Base-by-base conservation (phyloP, 2,113 vertebrate species). In the Hiodon tergisus region DNA sequence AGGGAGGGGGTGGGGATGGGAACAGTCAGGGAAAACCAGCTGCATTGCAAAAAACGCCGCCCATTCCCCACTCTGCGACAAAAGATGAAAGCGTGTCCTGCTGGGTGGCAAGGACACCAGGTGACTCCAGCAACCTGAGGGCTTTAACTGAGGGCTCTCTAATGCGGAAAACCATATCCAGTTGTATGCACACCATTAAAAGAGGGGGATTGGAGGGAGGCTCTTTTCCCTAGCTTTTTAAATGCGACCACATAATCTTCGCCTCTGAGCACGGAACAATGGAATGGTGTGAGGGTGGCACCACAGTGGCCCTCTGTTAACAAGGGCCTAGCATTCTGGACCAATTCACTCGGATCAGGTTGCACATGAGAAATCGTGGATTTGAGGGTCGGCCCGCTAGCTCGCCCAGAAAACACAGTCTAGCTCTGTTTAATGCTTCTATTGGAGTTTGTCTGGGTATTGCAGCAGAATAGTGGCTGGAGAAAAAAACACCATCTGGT, bases 51-150 rank as follows among this genome's bases (percentile, higher is more conserved):
- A 84, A 83, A 83, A 57, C 82, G 71, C 69, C 79, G 68, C 80
- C 83, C 81, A 76, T 80, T 81, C 78, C 85, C 83, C 73, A 79
- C 69, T 17, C 61, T 0, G 62, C 66, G 63, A 89, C 89, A 91
- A 90, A 85, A 80, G 89, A 91, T 91, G 87, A 91, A 91, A 91
- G 61, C 74, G 6, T 71, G 78, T 84, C 89, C 84, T 83, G 85
- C 88, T 89, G 88, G 80, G 87, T 81, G 85, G 84, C 84, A 85
- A 68, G 83, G 71, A 80, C 84, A 86, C 87, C 89, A 91, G 90
- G 90, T 91, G 89, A 91, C 82, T 86, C 81, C 76, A 84, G 85
- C 81, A 89, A 90, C 88, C 87, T 88, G 86, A 85, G 77, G 85
- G 85, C 79, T 81, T 76, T 77, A 75, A 77, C 80, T 74, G 74